phyloP scores from a whole-genome alignment of 1,140 invertebrate genomes.

The Anthonomus grandis region DNA sequence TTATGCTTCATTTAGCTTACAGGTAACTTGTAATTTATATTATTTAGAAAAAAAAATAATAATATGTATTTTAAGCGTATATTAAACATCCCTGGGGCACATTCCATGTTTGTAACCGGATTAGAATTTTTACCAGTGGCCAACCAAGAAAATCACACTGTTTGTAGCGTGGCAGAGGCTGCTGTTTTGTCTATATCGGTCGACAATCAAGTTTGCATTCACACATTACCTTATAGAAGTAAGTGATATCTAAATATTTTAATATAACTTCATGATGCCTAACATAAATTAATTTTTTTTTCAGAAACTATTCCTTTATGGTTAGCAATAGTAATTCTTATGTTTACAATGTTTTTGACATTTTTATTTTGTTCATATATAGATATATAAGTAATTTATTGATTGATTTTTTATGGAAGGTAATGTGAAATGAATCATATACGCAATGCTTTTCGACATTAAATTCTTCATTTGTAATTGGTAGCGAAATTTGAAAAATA shows the following conservation, averaged over 20 bases:
- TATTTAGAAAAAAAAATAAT: too few relatives aligned
- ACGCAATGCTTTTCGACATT: too few relatives aligned
- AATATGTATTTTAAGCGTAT: conserved; percentile 61
- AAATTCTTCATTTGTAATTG: too few relatives aligned
- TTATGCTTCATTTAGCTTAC: conserved; percentile 87
- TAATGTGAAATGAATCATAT: too few relatives aligned
- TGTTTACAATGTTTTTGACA: conserved; percentile 69
- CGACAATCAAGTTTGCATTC: conserved; percentile 89
- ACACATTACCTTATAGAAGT: conserved; percentile 82
- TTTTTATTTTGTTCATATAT: conserved; percentile 77
- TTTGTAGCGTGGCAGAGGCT: conserved; percentile 72
- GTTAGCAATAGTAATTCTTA: conserved; percentile 69
- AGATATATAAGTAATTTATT: conserved; percentile 79
- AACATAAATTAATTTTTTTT: conserved; percentile 44
- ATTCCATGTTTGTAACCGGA: conserved; percentile 93
- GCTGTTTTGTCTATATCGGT: conserved; percentile 91
- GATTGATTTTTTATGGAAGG: too few relatives aligned
- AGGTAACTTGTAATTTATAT: conserved; percentile 63
- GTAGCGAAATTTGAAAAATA: too few relatives aligned
- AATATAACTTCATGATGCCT: conserved; percentile 13
- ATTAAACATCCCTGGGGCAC: conserved; percentile 75
- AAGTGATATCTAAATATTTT: conserved; percentile 48
- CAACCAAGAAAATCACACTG: conserved; percentile 48
- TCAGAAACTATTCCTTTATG: conserved; percentile 74
- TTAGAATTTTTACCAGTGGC: conserved; percentile 79